Conservation (phyloP, 2,888 invertebrate genomes). For the Drosophila pseudotalamancana region DNA sequence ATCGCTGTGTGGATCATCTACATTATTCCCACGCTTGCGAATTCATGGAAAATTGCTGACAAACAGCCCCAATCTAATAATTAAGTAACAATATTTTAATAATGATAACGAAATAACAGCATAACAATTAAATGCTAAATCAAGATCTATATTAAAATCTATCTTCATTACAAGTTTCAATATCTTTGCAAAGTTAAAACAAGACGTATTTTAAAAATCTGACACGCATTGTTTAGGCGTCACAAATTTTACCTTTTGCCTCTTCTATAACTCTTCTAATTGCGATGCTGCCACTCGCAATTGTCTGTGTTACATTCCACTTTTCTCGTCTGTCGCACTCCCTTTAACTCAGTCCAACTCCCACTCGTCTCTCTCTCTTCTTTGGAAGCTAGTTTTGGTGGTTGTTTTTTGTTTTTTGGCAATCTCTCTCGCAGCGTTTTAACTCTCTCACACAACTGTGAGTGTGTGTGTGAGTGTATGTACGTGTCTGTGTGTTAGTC, state of each 20-base stretch:
- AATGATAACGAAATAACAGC: too few species aligned
- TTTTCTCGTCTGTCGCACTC: background rate
- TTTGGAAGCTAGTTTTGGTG: background rate
- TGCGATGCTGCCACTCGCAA: background rate
- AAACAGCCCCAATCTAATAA: too few species aligned
- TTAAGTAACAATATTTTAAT: too few species aligned
- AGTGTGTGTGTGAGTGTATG: background rate
- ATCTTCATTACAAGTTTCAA: too few species aligned
- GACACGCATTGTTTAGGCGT: too few species aligned
- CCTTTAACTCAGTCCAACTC: slow-evolving; percentile 1
- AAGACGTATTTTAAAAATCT: too few species aligned
- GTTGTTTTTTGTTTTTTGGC: slow-evolving; percentile 33
- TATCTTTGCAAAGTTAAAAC: too few species aligned
- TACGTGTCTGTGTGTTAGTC: too few species aligned
- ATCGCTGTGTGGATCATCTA: background rate
- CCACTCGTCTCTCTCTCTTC: slow-evolving; percentile 13
- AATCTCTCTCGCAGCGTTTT: slow-evolving; percentile 12
- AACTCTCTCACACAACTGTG: background rate
- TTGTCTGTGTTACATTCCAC: background rate
- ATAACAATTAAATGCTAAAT: too few species aligned
- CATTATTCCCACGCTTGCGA: slow-evolving; percentile 25
- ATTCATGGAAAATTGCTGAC: background rate
- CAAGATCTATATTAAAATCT: too few species aligned
- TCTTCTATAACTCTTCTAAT: background rate
- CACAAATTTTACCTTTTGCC: slow-evolving; percentile 2